Conservation (phyloP, 2,888 invertebrate genomes). For the Aquatica leii region DNA sequence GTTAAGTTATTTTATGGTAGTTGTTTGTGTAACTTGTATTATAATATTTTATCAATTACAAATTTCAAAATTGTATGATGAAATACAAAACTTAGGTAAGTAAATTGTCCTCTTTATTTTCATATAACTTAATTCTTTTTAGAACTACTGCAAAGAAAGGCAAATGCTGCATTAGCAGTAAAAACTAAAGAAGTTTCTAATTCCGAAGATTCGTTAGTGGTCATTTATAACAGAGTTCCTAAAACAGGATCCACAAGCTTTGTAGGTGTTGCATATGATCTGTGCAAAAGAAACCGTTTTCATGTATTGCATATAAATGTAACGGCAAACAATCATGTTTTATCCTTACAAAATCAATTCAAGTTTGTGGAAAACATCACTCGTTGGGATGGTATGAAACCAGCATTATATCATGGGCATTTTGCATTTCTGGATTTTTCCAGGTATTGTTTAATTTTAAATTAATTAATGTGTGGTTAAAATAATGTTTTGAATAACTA, state of each 20-base stretch:
- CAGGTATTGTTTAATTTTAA: slow-evolving; percentile 66
- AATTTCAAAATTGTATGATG: slow-evolving; percentile 42
- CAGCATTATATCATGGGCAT: slow-evolving; percentile 97
- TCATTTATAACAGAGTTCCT: slow-evolving; percentile 96
- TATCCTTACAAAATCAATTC: slow-evolving; percentile 90
- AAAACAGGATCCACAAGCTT: slow-evolving; percentile 98
- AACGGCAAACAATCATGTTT: slow-evolving; percentile 94
- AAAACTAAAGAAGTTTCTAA: slow-evolving; percentile 16
- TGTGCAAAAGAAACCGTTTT: slow-evolving; percentile 81
- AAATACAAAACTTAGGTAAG: slow-evolving; percentile 41
- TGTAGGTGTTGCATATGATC: slow-evolving; percentile 88
- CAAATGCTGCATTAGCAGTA: neutral
- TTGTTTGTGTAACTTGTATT: slow-evolving; percentile 39
- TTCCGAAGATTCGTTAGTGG: slow-evolving; percentile 73
- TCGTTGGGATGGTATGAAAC: slow-evolving; percentile 87
- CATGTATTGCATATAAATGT: slow-evolving; percentile 95
- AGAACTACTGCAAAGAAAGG: slow-evolving; percentile 27
- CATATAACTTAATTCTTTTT: slow-evolving; percentile 1
- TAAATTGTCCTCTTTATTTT: slow-evolving; percentile 1
- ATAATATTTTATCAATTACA: slow-evolving; percentile 41
- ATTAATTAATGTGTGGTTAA: neutral
- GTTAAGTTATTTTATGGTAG: slow-evolving; percentile 43
- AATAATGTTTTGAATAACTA: too few relatives aligned
- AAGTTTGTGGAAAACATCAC: slow-evolving; percentile 91
- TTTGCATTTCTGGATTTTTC: slow-evolving; percentile 96